Conservation (phyloP, 2,113 vertebrate genomes). For the Macquaria australasica region DNA sequence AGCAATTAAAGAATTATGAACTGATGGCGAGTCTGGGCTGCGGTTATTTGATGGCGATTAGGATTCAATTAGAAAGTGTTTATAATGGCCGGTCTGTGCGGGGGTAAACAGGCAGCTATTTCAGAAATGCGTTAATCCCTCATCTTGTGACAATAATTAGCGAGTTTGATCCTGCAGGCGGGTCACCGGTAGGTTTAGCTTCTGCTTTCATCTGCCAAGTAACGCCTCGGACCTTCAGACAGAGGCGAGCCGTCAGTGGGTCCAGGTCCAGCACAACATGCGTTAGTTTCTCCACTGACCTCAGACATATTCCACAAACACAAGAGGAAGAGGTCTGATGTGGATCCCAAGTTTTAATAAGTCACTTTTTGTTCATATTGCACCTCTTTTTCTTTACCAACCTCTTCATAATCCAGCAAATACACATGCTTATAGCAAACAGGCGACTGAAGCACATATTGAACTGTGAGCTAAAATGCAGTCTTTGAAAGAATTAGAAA, state of each 20-base stretch:
- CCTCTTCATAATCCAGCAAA: background rate
- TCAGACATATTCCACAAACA: background rate
- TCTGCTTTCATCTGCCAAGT: slow-evolving; percentile 84
- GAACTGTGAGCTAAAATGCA: slow-evolving; percentile 56
- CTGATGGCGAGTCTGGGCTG: slow-evolving; percentile 89
- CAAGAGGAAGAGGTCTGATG: background rate
- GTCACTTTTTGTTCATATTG: background rate
- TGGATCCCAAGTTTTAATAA: background rate
- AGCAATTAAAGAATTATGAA: slow-evolving; percentile 96
- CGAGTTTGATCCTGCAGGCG: slow-evolving; percentile 84
- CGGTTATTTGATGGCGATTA: slow-evolving; percentile 98
- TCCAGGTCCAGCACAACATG: slow-evolving; percentile 34
- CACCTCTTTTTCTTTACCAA: background rate
- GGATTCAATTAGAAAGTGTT: slow-evolving; percentile 99
- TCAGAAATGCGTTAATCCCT: slow-evolving; percentile 99
- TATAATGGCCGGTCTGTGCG: slow-evolving; percentile 89
- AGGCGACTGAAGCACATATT: background rate
- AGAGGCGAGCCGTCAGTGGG: slow-evolving; percentile 30
- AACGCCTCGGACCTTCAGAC: slow-evolving; percentile 75
- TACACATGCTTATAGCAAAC: background rate
- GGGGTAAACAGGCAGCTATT: slow-evolving; percentile 99
- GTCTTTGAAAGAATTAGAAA: slow-evolving; percentile 68
- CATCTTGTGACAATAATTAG: slow-evolving; percentile 99
- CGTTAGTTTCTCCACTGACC: slow-evolving; percentile 13
- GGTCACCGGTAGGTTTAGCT: slow-evolving; percentile 88